Evolutionary conservation across 2,888 invertebrate species (phyloP).

Genomic region (Bedellia somnulentella): DNA sequence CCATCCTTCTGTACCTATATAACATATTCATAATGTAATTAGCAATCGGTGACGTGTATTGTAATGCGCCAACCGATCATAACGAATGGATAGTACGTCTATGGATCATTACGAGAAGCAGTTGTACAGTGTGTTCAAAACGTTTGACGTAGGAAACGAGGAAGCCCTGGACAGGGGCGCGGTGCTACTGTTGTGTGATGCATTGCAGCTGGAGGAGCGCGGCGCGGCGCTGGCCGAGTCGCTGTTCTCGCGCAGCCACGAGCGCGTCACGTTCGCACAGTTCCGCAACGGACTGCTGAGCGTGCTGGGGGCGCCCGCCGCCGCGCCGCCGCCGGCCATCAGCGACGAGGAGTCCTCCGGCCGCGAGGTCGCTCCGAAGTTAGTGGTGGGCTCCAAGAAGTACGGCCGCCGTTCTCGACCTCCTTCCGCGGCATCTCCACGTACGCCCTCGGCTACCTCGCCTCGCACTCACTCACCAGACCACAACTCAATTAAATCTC

Average conservation of each 20-base stretch:
- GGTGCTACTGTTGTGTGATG: slow-evolving; percentile 70
- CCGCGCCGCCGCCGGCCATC: slow-evolving; percentile 16
- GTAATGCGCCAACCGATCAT: no score
- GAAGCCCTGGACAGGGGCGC: slow-evolving; percentile 70
- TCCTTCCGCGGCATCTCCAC: slow-evolving; percentile 20
- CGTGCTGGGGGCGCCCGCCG: slow-evolving; percentile 57
- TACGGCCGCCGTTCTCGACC: slow-evolving; percentile 75
- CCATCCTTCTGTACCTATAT: no score
- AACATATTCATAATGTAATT: no score
- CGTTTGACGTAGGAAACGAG: slow-evolving; percentile 71
- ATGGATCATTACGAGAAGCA: slow-evolving; percentile 81
- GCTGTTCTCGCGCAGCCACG: slow-evolving; percentile 53
- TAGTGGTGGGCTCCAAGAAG: slow-evolving; percentile 73
- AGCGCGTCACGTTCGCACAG: slow-evolving; percentile 66
- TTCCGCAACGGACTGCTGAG: slow-evolving; percentile 76
- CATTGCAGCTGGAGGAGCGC: slow-evolving; percentile 76
- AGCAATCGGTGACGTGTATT: no score
- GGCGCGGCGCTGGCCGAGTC: slow-evolving; percentile 64
- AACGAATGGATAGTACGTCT: slow-evolving; percentile 33
- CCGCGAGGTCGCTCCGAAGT: slow-evolving; percentile 72
- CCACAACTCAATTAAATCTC: no score
- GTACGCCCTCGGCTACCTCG: slow-evolving; percentile 11
- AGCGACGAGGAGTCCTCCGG: slow-evolving; percentile 63
- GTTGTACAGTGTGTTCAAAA: slow-evolving; percentile 77
- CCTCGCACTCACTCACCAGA: slow-evolving; percentile 29